Evolutionary conservation across 2,888 invertebrate genomes (phyloP), one percentile per base, ranked within the genome.

Genomic region (Amorpha juglandis): DNA sequence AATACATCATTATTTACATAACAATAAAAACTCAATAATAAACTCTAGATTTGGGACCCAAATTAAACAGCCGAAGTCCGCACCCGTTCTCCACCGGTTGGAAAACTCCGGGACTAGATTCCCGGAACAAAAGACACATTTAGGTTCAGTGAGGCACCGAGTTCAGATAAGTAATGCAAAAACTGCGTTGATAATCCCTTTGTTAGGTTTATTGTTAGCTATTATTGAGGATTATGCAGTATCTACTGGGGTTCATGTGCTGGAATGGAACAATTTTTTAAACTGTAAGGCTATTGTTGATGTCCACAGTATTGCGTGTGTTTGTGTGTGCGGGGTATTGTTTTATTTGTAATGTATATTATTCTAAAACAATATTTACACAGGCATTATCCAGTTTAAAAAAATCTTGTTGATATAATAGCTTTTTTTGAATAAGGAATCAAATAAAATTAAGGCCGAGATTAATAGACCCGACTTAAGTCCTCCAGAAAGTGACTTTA

Each of bases 91-190:
- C 42, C 33, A 47, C 53, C 35, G 47, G 35, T 47, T 42, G 62
- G 42, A 63, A 33, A 63, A 47, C 53, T 63, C 64, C 62, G 62
- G 66, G 42, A 67, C 53, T 64, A 50, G 51, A 67, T 38, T 66
- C 35, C 53, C 66, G 45, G 66, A 66, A 86, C 85, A 86, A 86
- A 83, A 80, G 84, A 78, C 80, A 80, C 83, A 85, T 86, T 86
- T 78, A 84, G 76, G 78, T 82, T 79, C 83, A 81, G 77, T 79
- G 74, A 78, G 74, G 80, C 77, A 80, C 75, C 73, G 69, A 74
- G 67, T 69, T 72, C 68, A 71, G 74, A 74, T 78, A 77, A 76
- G 79, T 78, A 77, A 78, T 79, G 79, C 71, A 81, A 83, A 84
- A 80, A 71, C 70, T 66, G 63, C 58, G 66, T 48, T 68, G 67